Percentiles rank a stretch among this genome's conserved stretches.
Evolutionary conservation across 2,888 invertebrate genomes (phyloP).

Genomic region (Cyrtodaria siliqua): DNA sequence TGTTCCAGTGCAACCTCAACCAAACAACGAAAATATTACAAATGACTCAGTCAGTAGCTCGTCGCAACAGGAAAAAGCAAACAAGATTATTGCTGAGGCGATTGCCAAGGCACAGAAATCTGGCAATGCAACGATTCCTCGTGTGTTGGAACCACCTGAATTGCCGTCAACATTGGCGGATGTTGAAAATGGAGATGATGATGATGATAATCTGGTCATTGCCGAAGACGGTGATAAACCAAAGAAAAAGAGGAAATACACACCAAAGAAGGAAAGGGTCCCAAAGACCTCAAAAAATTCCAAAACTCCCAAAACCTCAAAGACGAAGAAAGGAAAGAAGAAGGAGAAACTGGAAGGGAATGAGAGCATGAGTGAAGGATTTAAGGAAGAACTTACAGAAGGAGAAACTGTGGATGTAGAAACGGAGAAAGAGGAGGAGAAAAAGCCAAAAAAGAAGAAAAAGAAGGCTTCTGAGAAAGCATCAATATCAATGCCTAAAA

Average conservation of each 20-base stretch:
- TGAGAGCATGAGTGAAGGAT: constrained; percentile 2
- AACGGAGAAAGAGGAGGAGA: constrained; percentile 57
- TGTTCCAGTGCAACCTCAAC: constrained; percentile 17
- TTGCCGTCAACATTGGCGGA: constrained; percentile 75
- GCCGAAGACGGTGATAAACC: constrained; percentile 34
- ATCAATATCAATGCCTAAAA: constrained; percentile 44
- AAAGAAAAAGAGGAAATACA: constrained; percentile 62
- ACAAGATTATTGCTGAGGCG: constrained; percentile 79
- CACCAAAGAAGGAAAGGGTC: constrained; percentile 64
- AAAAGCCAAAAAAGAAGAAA: constrained; percentile 67
- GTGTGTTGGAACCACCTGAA: constrained; percentile 66
- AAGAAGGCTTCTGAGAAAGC: constrained; percentile 63
- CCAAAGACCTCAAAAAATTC: constrained; percentile 47
- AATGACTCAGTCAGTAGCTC: constrained; percentile 6
- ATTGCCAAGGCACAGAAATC: constrained; percentile 78
- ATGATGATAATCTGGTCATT: neutral
- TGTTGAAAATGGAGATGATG: constrained; percentile 52
- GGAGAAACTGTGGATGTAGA: constrained; percentile 45
- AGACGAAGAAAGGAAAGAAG: constrained; percentile 67
- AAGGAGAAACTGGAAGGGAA: constrained; percentile 25
- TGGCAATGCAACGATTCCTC: constrained; percentile 45
- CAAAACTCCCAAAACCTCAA: constrained; percentile 55
- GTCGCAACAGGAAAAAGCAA: constrained; percentile 75
- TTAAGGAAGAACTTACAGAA: constrained; percentile 10
- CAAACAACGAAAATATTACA: constrained; percentile 23